A percentile compares a stretch with the other conserved stretches of the same genome.
These are phyloP conservation scores for Dicranocentrus wangi DNA, from an alignment of 2,888 invertebrate species.

Conservation along the genomic window DNA sequence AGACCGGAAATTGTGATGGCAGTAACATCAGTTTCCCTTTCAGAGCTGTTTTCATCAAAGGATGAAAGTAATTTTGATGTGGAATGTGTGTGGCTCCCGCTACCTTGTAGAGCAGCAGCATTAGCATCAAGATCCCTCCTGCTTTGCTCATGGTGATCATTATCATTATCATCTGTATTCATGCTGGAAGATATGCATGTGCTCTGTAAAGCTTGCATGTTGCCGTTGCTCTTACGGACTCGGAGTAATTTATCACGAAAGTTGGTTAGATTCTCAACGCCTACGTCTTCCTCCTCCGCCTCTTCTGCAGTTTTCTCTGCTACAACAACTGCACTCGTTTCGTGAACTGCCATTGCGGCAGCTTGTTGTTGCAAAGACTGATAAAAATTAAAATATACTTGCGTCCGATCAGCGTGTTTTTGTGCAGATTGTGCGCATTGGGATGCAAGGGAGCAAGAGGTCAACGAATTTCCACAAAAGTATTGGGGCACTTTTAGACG, in stretches of 20 bases:
- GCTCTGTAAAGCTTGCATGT: conserved; percentile 38
- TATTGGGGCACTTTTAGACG: conserved; percentile 64
- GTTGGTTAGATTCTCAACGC: conserved; percentile 9
- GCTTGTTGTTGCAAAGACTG: conserved; percentile 42
- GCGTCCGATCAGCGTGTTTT: conserved; percentile 44
- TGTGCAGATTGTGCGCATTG: conserved; percentile 49
- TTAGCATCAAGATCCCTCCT: conserved; percentile 22
- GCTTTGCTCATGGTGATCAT: conserved; percentile 7
- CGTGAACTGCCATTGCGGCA: background rate
- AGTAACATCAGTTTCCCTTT: conserved; percentile 47
- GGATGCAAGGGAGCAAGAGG: conserved; percentile 51
- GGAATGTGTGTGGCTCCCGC: conserved; percentile 39
- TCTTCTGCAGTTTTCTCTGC: conserved; percentile 19
- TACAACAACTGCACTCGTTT: background rate
- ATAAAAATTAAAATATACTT: conserved; percentile 61
- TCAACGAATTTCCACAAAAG: conserved; percentile 35
- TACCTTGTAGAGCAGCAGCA: conserved; percentile 44
- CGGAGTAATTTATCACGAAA: conserved; percentile 11
- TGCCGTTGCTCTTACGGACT: background rate
- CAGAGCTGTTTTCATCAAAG: conserved; percentile 5
- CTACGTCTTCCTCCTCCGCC: conserved; percentile 9
- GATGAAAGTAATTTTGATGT: conserved; percentile 22
- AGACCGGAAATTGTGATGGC: conserved; percentile 28
- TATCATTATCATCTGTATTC: conserved; percentile 16
- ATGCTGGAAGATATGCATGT: conserved; percentile 38